Conservation (phyloP, 2,113 vertebrate species). For the Chionis minor region DNA sequence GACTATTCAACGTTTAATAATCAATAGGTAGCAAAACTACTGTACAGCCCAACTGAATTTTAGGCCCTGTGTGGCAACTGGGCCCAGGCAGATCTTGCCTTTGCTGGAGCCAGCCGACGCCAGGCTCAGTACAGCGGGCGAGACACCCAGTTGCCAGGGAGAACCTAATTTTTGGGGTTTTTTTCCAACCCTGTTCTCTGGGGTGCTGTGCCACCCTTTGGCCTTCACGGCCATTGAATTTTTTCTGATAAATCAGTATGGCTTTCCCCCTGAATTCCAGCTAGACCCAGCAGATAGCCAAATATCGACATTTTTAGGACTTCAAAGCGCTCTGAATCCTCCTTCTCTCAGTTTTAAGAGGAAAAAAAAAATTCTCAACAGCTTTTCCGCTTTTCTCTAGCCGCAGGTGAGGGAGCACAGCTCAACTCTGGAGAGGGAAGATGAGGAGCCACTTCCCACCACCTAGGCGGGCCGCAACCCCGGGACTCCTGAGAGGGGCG, state of each 20-base stretch:
- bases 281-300: neutral
- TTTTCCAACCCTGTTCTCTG: neutral
- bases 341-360: neutral
- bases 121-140: accelerated
- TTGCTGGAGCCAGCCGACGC: neutral
- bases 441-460: no score
- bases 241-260: no score
- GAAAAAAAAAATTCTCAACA: no score
- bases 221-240: accelerated
- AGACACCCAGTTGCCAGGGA: accelerated
- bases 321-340: neutral
- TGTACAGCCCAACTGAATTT: neutral
- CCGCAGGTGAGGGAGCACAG: accelerated
- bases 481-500: accelerated
- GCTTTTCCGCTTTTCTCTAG: neutral
- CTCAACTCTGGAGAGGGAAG: accelerated
- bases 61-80: neutral
- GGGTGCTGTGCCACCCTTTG: no score
- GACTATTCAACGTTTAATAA: neutral
- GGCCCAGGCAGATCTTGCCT: accelerated
- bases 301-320: neutral
- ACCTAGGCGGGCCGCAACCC: accelerated
- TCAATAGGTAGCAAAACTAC: neutral
- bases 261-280: neutral
- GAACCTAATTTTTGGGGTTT: neutral